A percentile compares a stretch with the other conserved stretches of the same genome.
Evolutionary conservation across 2,797 vertebrate genomes (phyloP).

Genomic region (Melanotaenia nigrans): DNA sequence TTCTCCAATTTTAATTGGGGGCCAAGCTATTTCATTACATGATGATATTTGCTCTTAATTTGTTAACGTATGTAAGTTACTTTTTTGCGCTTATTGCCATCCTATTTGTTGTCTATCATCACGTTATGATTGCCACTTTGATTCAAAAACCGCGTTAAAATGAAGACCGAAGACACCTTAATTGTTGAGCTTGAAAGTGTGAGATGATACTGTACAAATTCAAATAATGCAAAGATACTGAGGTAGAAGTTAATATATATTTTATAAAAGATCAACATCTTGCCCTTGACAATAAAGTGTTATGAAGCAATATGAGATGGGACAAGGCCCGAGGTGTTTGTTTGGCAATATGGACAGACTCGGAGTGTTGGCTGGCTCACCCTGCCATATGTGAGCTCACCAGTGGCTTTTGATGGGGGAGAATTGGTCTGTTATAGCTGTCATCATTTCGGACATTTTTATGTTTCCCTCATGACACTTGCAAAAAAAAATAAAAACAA

Average conservation of each 20-base stretch:
- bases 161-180: background rate
- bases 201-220: background rate
- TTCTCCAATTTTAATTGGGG: conserved; percentile 8
- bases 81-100: background rate
- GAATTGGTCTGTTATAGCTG: conserved; percentile 80
- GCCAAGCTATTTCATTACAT: background rate
- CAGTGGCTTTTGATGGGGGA: conserved; percentile 79
- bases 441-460: conserved; percentile 72
- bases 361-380: conserved; percentile 76
- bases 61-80: background rate
- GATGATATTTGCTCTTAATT: background rate
- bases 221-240: conserved; percentile 44
- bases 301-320: conserved; percentile 79
- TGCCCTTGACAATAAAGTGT: conserved; percentile 67
- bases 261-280: conserved; percentile 42
- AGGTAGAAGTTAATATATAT: conserved; percentile 41
- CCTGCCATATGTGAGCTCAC: conserved; percentile 82
- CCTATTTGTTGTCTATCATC: background rate
- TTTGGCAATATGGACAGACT: conserved; percentile 81
- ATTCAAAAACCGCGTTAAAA: background rate
- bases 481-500: background rate
- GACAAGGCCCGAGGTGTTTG: conserved; percentile 80
- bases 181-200: conserved; percentile 1
- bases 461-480: conserved; percentile 64
- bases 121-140: too few relatives aligned